Base-by-base conservation (phyloP, 1,140 invertebrate species). In the Leptopilina clavipes region DNA sequence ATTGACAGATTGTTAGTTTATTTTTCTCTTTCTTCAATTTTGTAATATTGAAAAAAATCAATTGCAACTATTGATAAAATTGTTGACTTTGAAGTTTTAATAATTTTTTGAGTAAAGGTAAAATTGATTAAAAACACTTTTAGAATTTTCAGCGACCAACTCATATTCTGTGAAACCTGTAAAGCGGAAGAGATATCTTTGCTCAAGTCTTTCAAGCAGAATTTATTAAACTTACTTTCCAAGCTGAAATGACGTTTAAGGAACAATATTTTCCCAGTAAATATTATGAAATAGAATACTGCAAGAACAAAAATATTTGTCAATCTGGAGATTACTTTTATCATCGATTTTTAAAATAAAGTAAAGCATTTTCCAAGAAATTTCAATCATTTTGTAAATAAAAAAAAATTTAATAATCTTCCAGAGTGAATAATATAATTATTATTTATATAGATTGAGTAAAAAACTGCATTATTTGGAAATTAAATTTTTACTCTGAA, bases 231-330 rank as follows among this genome's bases (percentile, higher is more conserved):
- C 19, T 25, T 25, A 59, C 56, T 59, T 59, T 59, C 22, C 11
- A 19, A 12, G 56, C 22, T 22, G 56, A 59, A 19, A 59, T 59
- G 11, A 25, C 19, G 19, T 25, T 25, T 25, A 25, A 59, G 22
- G 22, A 59, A 25, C 56, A 59, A 59, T 59, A 59, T 59, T 59
- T 59, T 59, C 5, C 11, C 19, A 59, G 56, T 59, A 22, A 59
- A 59, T 59, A 59, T 19, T 59, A 59, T 12, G 19, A 14, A 59
- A 10, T 59, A 59, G 19, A 59, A 25, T 59, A 59, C 9, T 59
- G 19, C 9, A 25, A 25, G 12, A 59, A 25, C 56, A 22, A 59
- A 59, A 59, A 25, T 59, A 56, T 56, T 56, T 56, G 17, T 56
- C 18, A 59, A 59, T 59, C 56, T 14, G 10, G 56, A 59, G 18